These are phyloP conservation scores for Felis chaus DNA, from an alignment of 2,113 vertebrate genomes.

Conservation along the genomic window DNA sequence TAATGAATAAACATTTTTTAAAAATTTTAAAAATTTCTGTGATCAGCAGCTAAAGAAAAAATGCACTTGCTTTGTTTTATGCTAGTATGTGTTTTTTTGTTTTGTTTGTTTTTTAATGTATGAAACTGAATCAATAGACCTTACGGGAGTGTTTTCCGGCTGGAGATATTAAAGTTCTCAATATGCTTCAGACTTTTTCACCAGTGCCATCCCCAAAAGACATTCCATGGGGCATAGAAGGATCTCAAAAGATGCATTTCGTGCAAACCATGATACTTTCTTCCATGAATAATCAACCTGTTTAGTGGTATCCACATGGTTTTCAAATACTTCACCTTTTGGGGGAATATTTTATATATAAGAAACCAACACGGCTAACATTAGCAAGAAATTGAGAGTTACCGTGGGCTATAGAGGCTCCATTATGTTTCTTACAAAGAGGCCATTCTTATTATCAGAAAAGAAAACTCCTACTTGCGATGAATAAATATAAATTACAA, in stretches of 20 bases:
- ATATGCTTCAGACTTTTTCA: neutral
- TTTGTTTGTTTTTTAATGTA: too few species aligned
- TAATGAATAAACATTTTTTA: too few species aligned
- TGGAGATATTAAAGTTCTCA: neutral
- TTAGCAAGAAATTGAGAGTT: constrained; percentile 68
- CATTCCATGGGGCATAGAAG: neutral
- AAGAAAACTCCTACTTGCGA: neutral
- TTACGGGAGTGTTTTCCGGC: neutral
- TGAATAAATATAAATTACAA: constrained; percentile 64
- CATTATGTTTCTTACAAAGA: constrained; percentile 72
- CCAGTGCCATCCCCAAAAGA: constrained; percentile 2
- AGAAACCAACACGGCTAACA: constrained; percentile 10
- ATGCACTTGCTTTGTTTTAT: too few species aligned
- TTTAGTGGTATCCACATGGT: neutral
- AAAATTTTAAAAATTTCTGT: too few species aligned
- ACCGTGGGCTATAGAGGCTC: constrained; percentile 34
- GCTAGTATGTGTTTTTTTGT: too few species aligned
- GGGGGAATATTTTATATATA: neutral
- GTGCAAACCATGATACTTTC: neutral
- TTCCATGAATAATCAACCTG: neutral
- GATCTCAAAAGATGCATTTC: constrained; percentile 31
- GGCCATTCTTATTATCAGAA: constrained; percentile 47
- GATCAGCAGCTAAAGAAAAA: too few species aligned
- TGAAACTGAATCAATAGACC: too few species aligned
- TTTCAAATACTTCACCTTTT: neutral